Evolutionary conservation across 2,888 invertebrate species (phyloP), one percentile per base, ranked within the genome.

Genomic region (Rotaria socialis): DNA sequence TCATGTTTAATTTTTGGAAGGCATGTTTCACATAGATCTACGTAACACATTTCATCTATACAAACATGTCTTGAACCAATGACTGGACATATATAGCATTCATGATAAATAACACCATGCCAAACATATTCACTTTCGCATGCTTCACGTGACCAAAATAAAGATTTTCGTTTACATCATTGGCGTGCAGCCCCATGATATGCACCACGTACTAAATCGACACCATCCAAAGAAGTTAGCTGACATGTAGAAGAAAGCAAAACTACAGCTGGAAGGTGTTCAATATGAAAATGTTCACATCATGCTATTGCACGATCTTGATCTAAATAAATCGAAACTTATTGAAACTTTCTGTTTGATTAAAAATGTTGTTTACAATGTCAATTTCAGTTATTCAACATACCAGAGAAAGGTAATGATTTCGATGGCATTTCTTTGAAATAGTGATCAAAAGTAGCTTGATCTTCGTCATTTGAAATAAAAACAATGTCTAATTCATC

Each of bases 391-490:
- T 47, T 52, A 52, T 52, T 52, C 50, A 74, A 16, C 75, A 10
- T 75, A 75, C 75, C 75, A 10, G 41, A 19, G n/a, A 43, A 75
- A 8, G 75, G 47, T 47, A 43, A 10, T 22, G 75, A 43, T 75
- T 75, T 75, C 75, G 43, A 75, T 75, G 41, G 75, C 75, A 75
- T 75, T 75, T 75, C 75, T 47, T 75, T 2, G 11, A 75, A 75
- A 43, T 75, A 75, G 8, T 47, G 8, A 75, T 75, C 43, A 14
- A 75, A 75, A 11, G 19, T 22, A 7, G 22, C 47, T 47, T 75
- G 43, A 75, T 75, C 24, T 11, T 43, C 19, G 24, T 75, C 75
- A 47, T 27, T 8, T 8, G 75, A 75, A 47, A 75, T 16, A 47
- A 43, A 75, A 75, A 75, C 47, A 43, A 75, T 43, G 16, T 75